Percentiles rank a stretch among this genome's conserved stretches.
Conservation (phyloP, 2,797 vertebrate species). For the Helostoma temminkii region DNA sequence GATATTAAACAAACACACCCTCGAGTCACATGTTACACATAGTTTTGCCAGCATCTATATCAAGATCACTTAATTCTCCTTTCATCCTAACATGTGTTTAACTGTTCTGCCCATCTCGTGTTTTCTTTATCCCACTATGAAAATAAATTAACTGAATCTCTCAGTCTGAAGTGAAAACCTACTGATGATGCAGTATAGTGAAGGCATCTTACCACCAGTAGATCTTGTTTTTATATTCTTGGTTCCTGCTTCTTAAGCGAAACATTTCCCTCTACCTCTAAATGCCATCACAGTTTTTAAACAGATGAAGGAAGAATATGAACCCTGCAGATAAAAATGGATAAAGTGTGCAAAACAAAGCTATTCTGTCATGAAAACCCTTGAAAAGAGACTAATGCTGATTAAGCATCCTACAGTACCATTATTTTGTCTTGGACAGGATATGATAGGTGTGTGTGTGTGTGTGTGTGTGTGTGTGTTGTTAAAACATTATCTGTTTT, state of each 20-base stretch:
- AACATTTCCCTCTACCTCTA: neutral
- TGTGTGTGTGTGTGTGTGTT: too few species aligned
- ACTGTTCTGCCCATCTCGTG: too few species aligned
- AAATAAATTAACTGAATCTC: neutral
- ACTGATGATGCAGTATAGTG: too few species aligned
- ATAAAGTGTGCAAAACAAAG: too few species aligned
- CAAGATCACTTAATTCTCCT: neutral
- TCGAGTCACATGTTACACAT: neutral
- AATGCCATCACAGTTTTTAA: neutral
- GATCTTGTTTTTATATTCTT: neutral
- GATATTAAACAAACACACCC: slow-evolving; percentile 1
- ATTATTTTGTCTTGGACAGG: slow-evolving; percentile 13
- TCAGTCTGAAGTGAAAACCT: neutral
- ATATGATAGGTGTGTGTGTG: neutral
- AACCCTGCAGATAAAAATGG: too few species aligned
- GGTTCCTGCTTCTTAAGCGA: neutral
- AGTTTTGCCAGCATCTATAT: neutral
- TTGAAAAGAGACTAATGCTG: neutral
- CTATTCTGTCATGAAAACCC: neutral
- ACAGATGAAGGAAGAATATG: neutral
- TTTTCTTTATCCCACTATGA: neutral
- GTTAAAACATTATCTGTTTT: slow-evolving; percentile 22
- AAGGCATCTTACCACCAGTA: slow-evolving; percentile 1
- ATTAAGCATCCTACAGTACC: neutral
- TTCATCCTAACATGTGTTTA: neutral